Base-by-base conservation (phyloP, 2,888 invertebrate genomes). In the Lysandra coridon region DNA sequence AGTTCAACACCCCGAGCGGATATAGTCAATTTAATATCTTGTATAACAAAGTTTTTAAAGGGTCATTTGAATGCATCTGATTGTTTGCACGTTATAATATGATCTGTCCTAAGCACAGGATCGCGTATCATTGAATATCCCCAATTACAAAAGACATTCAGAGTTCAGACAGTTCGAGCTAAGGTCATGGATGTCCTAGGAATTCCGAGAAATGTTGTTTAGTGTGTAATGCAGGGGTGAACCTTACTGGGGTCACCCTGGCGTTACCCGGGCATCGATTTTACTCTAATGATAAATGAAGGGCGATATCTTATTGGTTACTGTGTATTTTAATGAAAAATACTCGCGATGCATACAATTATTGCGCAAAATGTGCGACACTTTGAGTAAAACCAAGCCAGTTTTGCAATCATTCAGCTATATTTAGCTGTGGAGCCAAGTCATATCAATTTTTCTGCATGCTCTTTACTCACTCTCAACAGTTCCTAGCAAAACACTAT, bases 171-270 rank as follows among this genome's bases (percentile, higher is more conserved):
- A 7, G 7, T 23, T 23, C 62, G 62, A n/a, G 62, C 1, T 23
- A 64, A 57, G 23, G 30, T 64, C 33, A 14, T 33, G 23, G 30
- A 64, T 64, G 30, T 33, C 69, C 69, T 69, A 69, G 69, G 69
- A 37, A 69, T 69, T 69, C 33, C 69, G 33, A 69, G 17, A 37
- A 69, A 23, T 23, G 14, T 69, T 69, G 69, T 37, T 69, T 69
- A 30, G 64, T 64, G 37, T 69, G 17, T 69, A 69, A 17, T 69
- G 33, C 69, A 69, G 33, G 33, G 69, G 69, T 69, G 33, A 69
- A 69, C 33, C 17, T 37, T 33, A 33, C 69, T 33, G 69, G 69
- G 69, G 69, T 69, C 69, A 69, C 69, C 69, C 69, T 69, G 33
- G 17, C 33, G 30, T 30, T 64, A 30, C 64, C 64, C 30, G 64